Conservation (phyloP, 2,113 vertebrate genomes). For the Holacanthus passer region DNA sequence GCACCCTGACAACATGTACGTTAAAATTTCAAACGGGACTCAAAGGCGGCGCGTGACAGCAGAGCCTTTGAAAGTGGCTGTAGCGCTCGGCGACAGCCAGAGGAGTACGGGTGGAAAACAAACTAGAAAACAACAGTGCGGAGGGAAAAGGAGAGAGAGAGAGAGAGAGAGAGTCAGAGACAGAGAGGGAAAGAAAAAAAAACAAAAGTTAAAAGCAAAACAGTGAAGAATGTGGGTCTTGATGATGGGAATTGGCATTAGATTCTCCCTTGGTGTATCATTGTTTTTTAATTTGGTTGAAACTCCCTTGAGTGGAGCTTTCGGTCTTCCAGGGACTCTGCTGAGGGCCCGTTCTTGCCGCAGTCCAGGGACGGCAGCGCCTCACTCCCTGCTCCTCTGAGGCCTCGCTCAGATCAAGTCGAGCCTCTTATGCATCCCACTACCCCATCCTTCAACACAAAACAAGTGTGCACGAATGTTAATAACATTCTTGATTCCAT, state of each 20-base stretch:
- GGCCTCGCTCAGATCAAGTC: slow-evolving; percentile 66
- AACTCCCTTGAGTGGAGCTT: slow-evolving; percentile 70
- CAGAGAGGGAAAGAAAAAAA: slow-evolving; percentile 32
- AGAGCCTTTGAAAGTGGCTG: slow-evolving; percentile 87
- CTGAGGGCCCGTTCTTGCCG: slow-evolving; percentile 48
- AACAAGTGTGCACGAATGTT: slow-evolving; percentile 66
- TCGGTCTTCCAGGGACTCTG: slow-evolving; percentile 73
- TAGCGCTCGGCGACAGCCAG: slow-evolving; percentile 85
- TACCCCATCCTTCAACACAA: slow-evolving; percentile 51
- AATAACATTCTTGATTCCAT: slow-evolving; percentile 73
- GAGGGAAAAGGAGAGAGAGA: slow-evolving; percentile 67
- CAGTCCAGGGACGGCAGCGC: slow-evolving; percentile 66
- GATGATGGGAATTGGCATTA: slow-evolving; percentile 84
- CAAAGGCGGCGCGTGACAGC: slow-evolving; percentile 86
- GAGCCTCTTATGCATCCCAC: slow-evolving; percentile 54
- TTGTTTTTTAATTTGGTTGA: slow-evolving; percentile 84
- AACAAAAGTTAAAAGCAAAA: slow-evolving; percentile 83
- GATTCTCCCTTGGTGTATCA: slow-evolving; percentile 79
- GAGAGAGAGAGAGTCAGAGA: slow-evolving; percentile 58
- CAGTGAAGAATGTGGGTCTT: slow-evolving; percentile 81
- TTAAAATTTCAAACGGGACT: slow-evolving; percentile 89
- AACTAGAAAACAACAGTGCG: slow-evolving; percentile 86
- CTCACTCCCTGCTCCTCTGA: slow-evolving; percentile 60
- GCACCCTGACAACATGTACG: slow-evolving; percentile 88
- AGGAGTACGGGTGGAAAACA: slow-evolving; percentile 85